These are phyloP conservation scores for Erpetoichthys calabaricus DNA, from an alignment of 2,797 vertebrate species.

Conservation along the genomic window DNA sequence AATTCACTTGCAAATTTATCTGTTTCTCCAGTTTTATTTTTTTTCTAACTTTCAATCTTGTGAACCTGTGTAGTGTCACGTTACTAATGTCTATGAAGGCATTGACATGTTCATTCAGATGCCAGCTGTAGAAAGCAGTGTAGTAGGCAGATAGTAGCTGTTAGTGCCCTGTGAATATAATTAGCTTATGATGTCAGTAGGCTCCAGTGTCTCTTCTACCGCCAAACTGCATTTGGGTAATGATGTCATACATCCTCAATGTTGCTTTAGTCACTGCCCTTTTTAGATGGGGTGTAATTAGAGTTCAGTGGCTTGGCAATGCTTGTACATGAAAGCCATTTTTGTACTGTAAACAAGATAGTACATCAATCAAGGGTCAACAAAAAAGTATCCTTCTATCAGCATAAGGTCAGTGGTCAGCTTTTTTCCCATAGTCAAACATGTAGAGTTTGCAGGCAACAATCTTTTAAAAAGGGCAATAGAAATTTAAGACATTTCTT, in stretches of 20 bases:
- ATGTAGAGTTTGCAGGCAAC: too few species aligned
- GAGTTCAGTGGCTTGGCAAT: conserved; percentile 37
- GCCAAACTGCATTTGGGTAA: conserved; percentile 40
- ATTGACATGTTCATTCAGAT: too few species aligned
- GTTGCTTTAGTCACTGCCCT: conserved; percentile 34
- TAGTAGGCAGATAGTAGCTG: not conserved
- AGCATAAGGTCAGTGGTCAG: not conserved
- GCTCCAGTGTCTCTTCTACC: conserved; percentile 32
- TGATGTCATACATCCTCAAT: conserved; percentile 48
- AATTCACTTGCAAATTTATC: too few species aligned
- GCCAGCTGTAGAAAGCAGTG: too few species aligned
- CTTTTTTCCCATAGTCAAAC: not conserved
- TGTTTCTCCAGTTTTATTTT: too few species aligned
- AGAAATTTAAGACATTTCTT: too few species aligned
- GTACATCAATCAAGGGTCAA: conserved; percentile 19
- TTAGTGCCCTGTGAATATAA: conserved; percentile 38
- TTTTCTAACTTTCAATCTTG: too few species aligned
- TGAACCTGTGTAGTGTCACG: too few species aligned
- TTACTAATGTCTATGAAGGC: too few species aligned
- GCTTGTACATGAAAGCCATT: conserved; percentile 28
- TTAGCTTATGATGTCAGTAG: conserved; percentile 50
- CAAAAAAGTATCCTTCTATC: conserved; percentile 6
- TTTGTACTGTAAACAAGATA: conserved; percentile 27
- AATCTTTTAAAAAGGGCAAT: too few species aligned
- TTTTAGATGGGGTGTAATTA: conserved; percentile 23